phyloP scores from a whole-genome alignment of 92 coral and sea anemone genomes.

The Meandrina meandrites region DNA sequence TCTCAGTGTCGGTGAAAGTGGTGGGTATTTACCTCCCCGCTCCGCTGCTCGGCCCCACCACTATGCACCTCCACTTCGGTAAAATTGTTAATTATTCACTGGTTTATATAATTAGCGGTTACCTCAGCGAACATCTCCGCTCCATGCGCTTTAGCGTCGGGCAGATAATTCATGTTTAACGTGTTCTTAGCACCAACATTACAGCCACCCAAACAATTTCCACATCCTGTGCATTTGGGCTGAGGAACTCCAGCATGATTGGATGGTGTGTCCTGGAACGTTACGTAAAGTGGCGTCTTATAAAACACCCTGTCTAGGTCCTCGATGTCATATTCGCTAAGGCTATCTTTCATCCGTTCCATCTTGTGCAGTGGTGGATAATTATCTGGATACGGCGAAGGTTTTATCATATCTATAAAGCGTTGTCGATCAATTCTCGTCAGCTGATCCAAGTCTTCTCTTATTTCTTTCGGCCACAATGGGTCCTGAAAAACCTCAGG shows the following conservation, averaged over 20 bases:
- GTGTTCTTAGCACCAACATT: constrained; percentile 78
- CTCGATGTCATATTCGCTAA: constrained; percentile 52
- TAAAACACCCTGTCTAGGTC: constrained; percentile 56
- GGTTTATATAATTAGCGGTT: too few relatives aligned
- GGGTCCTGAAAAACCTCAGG: constrained; percentile 51
- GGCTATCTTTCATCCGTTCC: constrained; percentile 33
- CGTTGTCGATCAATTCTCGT: constrained; percentile 41
- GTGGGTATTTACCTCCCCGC: too few relatives aligned
- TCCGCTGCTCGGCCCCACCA: too few relatives aligned
- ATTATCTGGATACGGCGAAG: constrained; percentile 51
- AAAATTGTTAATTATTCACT: too few relatives aligned
- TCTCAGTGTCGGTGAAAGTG: too few relatives aligned
- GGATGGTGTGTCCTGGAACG: constrained; percentile 57
- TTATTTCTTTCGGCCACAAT: constrained; percentile 58
- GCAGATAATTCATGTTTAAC: constrained; percentile 64
- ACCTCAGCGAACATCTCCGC: constrained; percentile 70
- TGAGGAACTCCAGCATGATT: constrained; percentile 73
- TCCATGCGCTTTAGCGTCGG: constrained; percentile 70
- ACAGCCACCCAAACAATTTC: constrained; percentile 73
- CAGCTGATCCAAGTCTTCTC: constrained; percentile 36
- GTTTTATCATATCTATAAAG: constrained; percentile 57
- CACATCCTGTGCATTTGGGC: constrained; percentile 72
- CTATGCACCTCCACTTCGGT: too few relatives aligned
- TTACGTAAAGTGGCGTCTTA: constrained; percentile 63
- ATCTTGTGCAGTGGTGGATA: constrained; percentile 34